Evolutionary conservation across 2,113 vertebrate species (phyloP).

Genomic region (Cacatua alba): DNA sequence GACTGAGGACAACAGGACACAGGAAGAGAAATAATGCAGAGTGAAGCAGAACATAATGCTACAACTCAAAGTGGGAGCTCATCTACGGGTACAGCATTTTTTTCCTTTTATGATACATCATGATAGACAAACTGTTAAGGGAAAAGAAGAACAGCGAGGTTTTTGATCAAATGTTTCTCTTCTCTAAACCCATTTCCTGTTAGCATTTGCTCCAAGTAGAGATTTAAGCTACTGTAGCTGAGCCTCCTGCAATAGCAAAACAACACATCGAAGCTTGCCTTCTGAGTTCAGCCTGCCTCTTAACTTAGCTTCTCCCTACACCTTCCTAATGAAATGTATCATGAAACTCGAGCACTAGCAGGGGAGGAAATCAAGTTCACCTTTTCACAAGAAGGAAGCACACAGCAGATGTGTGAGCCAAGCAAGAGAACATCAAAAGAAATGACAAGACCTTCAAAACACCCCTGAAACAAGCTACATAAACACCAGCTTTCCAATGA

Average conservation of each 20-base stretch:
- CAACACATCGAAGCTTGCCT: background rate
- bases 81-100: accelerated
- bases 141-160: background rate
- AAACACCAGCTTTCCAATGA: background rate
- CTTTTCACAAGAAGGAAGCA: background rate
- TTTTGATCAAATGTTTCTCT: background rate
- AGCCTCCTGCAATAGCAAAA: background rate
- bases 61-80: accelerated
- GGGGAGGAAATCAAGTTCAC: background rate
- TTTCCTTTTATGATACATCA: background rate
- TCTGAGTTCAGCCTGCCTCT: background rate
- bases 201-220: background rate
- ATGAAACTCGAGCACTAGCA: background rate
- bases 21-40: background rate
- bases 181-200: background rate
- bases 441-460: background rate
- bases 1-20: background rate
- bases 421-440: background rate
- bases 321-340: background rate
- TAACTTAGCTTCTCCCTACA: background rate
- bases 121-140: background rate
- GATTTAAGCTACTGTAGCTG: background rate
- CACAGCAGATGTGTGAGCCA: background rate
- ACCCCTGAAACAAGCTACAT: background rate
- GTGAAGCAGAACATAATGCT: accelerated